Conservation (phyloP, 2,113 vertebrate species). For the Austrofundulus limnaeus region DNA sequence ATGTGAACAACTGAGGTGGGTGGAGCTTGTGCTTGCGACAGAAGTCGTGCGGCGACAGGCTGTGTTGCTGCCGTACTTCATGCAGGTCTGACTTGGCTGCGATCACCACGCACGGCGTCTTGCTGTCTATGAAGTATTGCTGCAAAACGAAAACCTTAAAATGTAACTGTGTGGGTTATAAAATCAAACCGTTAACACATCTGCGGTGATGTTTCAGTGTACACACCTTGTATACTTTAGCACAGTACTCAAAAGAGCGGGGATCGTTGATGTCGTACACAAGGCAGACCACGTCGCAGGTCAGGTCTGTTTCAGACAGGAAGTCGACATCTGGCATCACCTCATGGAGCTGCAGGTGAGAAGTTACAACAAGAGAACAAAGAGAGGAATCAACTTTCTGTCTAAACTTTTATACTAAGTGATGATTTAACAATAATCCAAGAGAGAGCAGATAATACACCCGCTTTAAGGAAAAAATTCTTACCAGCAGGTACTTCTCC, state of each 20-base stretch:
- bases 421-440: slow-evolving; percentile 23
- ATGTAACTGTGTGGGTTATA: background rate
- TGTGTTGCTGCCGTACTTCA: slow-evolving; percentile 91
- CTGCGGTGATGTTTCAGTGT: background rate
- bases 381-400: slow-evolving; percentile 26
- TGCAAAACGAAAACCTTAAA: slow-evolving; percentile 62
- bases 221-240: slow-evolving; percentile 93
- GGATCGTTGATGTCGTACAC: slow-evolving; percentile 93
- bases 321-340: slow-evolving; percentile 89
- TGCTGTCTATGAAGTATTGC: slow-evolving; percentile 98
- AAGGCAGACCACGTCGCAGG: slow-evolving; percentile 93
- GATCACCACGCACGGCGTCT: slow-evolving; percentile 92
- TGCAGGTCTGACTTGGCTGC: slow-evolving; percentile 95
- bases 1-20: slow-evolving; percentile 94
- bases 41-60: slow-evolving; percentile 91
- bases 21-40: slow-evolving; percentile 98
- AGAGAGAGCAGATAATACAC: background rate
- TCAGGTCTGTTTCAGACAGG: slow-evolving; percentile 86
- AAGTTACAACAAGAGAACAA: slow-evolving; percentile 3
- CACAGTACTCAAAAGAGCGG: slow-evolving; percentile 94
- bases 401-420: slow-evolving; percentile 1
- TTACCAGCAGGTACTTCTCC: slow-evolving; percentile 98
- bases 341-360: slow-evolving; percentile 85
- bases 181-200: background rate
- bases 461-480: slow-evolving; percentile 38